A percentile compares a stretch with the other conserved stretches of the same genome.
Conservation (phyloP, 2,113 vertebrate genomes). For the Strix uralensis region DNA sequence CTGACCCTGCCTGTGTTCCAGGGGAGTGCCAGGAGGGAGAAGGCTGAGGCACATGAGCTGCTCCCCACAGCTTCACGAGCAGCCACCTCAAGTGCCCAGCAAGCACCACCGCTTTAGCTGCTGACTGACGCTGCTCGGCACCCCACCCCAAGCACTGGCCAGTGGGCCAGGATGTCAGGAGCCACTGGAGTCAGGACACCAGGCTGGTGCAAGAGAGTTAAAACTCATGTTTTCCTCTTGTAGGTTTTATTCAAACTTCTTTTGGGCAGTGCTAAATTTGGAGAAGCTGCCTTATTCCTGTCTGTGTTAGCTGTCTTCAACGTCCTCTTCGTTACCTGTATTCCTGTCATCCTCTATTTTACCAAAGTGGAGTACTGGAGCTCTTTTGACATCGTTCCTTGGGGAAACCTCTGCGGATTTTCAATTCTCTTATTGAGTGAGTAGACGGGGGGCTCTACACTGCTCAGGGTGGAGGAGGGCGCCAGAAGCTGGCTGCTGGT, state of each 20-base stretch:
- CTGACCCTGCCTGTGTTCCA: background rate
- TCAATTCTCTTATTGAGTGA: conserved; percentile 90
- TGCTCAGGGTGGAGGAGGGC: background rate
- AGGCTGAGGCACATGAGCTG: background rate
- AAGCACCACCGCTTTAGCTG: background rate
- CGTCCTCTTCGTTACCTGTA: conserved; percentile 87
- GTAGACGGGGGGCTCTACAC: background rate
- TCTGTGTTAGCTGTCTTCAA: conserved; percentile 91
- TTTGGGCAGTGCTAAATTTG: conserved; percentile 94
- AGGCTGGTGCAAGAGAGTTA: background rate
- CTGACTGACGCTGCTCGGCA: background rate
- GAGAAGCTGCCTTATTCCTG: conserved; percentile 94
- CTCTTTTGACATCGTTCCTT: conserved; percentile 83
- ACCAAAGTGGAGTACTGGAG: conserved; percentile 91
- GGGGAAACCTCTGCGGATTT: conserved; percentile 91
- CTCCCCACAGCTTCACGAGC: background rate
- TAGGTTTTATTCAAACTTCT: conserved; percentile 98
- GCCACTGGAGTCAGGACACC: background rate
- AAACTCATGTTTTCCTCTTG: conserved; percentile 5
- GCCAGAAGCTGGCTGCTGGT: background rate
- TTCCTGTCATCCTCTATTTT: conserved; percentile 93
- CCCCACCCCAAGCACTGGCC: too few species aligned
- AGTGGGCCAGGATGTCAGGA: rapidly evolving
- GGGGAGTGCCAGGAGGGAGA: background rate
- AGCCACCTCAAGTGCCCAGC: rapidly evolving